Evolutionary conservation across 1,140 invertebrate species (phyloP).

Genomic region (Drosophila equinoxialis): DNA sequence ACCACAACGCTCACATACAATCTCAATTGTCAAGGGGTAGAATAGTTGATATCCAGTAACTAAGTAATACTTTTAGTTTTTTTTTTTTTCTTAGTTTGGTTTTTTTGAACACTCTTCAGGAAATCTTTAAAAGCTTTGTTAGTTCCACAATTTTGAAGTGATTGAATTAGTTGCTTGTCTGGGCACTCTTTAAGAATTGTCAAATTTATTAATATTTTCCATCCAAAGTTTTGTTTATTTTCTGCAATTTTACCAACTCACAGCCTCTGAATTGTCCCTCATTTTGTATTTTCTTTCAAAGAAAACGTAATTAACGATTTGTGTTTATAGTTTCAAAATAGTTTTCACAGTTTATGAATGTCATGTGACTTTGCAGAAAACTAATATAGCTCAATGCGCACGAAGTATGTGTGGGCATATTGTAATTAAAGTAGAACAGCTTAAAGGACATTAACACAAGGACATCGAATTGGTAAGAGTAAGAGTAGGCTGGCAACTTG

Average conservation of each 20-base stretch:
- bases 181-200: no score
- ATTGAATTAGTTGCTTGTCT: no score
- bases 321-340: neutral
- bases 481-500: conserved; percentile 44
- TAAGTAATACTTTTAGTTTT: neutral
- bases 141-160: neutral
- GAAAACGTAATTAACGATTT: neutral
- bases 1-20: conserved; percentile 41
- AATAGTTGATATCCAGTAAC: conserved; percentile 26
- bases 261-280: no score
- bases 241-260: no score
- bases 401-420: conserved; percentile 26
- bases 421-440: conserved; percentile 77
- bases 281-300: no score
- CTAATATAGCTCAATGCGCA: neutral
- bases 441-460: conserved; percentile 71
- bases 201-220: no score
- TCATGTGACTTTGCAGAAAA: neutral
- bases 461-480: conserved; percentile 31
- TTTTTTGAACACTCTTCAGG: no score
- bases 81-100: neutral
- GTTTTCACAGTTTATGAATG: neutral
- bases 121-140: no score
- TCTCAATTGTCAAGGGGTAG: conserved; percentile 13
- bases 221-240: no score